A percentile compares a stretch with the other conserved stretches of the same genome.
phyloP scores from a whole-genome alignment of 2,888 invertebrate genomes.

The Dorcus parallelipipedus region DNA sequence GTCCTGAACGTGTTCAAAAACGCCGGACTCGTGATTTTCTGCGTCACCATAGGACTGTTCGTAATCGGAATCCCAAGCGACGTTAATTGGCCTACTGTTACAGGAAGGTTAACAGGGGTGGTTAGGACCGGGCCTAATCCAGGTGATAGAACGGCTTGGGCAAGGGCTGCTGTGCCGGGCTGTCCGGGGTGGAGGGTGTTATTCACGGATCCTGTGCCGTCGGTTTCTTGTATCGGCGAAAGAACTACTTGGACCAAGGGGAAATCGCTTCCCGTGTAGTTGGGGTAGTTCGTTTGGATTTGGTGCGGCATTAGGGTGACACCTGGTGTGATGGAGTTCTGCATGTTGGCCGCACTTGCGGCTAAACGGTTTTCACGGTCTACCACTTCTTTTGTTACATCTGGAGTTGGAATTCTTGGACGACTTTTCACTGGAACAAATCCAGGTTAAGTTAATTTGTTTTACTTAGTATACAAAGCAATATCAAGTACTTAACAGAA shows the following conservation, averaged over 20 bases:
- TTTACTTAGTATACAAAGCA: slow-evolving; percentile 37
- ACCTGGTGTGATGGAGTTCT: slow-evolving; percentile 50
- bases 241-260: slow-evolving; percentile 75
- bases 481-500: too few species aligned
- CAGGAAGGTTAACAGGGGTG: slow-evolving; percentile 55
- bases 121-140: slow-evolving; percentile 51
- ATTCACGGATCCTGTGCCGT: slow-evolving; percentile 67
- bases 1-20: slow-evolving; percentile 31
- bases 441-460: slow-evolving; percentile 66
- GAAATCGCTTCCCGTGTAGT: slow-evolving; percentile 55
- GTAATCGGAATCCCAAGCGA: slow-evolving; percentile 52
- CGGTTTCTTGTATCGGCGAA: slow-evolving; percentile 82
- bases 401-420: slow-evolving; percentile 86
- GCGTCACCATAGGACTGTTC: slow-evolving; percentile 47
- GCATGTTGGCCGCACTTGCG: slow-evolving; percentile 45
- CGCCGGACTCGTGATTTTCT: slow-evolving; percentile 25
- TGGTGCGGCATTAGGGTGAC: slow-evolving; percentile 69
- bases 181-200: slow-evolving; percentile 69
- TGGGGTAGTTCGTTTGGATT: slow-evolving; percentile 47
- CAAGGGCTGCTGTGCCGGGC: slow-evolving; percentile 73
- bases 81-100: slow-evolving; percentile 61
- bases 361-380: slow-evolving; percentile 66
- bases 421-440: slow-evolving; percentile 67
- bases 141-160: slow-evolving; percentile 73
- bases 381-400: slow-evolving; percentile 76